These are phyloP conservation scores for Rhombomys opimus DNA, from an alignment of 2,113 vertebrate species.

Conservation along the genomic window DNA sequence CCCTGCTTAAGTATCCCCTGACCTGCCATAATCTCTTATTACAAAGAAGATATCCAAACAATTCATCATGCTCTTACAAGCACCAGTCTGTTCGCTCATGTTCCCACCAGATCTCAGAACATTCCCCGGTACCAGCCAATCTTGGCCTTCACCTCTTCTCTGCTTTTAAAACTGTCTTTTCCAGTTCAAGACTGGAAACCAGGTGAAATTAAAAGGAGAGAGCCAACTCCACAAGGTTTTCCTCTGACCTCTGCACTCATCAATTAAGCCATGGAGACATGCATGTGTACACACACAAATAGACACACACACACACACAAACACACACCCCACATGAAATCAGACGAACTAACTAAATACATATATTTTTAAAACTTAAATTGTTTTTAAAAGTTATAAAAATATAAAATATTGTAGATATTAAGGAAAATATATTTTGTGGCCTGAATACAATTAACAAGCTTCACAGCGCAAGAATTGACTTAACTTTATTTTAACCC, in stretches of 20 bases:
- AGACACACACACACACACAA: neutral
- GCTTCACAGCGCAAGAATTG: no score
- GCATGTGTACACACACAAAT: neutral
- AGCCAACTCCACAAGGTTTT: neutral
- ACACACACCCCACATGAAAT: neutral
- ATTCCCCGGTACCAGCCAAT: neutral
- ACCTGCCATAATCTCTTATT: neutral
- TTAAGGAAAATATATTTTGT: neutral
- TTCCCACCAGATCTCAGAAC: neutral
- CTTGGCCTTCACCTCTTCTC: neutral
- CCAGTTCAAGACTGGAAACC: neutral
- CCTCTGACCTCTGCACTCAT: neutral
- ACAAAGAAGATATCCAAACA: neutral
- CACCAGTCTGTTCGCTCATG: neutral
- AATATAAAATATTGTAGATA: no score
- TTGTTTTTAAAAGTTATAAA: neutral
- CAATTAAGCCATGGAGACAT: no score
- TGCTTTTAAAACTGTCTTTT: neutral
- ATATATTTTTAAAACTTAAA: neutral
- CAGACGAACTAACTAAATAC: neutral
- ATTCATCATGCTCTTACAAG: neutral
- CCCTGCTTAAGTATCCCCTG: neutral
- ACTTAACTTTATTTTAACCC: no score
- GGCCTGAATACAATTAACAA: neutral
- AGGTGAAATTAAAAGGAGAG: neutral